Percentiles rank a stretch among this genome's conserved stretches.
phyloP scores from a whole-genome alignment of 2,888 invertebrate genomes.

The Caenorhabditis parvicauda region DNA sequence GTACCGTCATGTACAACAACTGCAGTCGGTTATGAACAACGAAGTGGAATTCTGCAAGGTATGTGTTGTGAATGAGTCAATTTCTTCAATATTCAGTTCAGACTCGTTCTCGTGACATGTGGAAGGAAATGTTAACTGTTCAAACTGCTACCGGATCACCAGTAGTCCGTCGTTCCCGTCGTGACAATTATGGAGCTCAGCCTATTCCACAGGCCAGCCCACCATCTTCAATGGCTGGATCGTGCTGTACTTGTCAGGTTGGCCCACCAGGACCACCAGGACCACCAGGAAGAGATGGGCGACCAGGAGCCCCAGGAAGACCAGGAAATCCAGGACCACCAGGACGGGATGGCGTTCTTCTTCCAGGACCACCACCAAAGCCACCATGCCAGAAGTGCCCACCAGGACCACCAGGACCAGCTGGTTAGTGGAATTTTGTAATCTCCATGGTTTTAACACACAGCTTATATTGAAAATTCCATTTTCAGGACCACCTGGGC shows the following conservation, averaged over 20 bases:
- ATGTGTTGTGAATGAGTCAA: constrained; percentile 1
- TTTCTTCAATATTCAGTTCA: constrained; percentile 13
- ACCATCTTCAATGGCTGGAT: constrained; percentile 41
- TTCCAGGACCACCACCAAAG: constrained; percentile 62
- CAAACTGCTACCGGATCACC: constrained; percentile 50
- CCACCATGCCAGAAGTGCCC: constrained; percentile 61
- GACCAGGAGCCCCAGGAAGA: constrained; percentile 56
- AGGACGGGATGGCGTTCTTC: constrained; percentile 52
- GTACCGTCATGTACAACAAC: constrained; percentile 61
- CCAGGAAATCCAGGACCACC: constrained; percentile 52
- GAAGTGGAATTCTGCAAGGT: constrained; percentile 63
- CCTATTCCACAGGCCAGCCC: constrained; percentile 30
- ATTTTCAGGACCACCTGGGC: constrained; percentile 42
- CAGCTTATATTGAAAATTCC: too few species aligned
- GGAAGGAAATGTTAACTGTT: constrained; percentile 62
- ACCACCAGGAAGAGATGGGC: constrained; percentile 47
- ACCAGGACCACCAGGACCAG: constrained; percentile 45
- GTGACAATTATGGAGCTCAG: constrained; percentile 38
- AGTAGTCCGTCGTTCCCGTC: constrained; percentile 26
- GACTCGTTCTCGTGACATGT: constrained; percentile 62
- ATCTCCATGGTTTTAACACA: constrained; percentile 20
- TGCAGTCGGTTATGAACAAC: constrained; percentile 62
- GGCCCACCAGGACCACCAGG: constrained; percentile 50
- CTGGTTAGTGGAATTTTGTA: constrained; percentile 10
- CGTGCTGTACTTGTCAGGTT: constrained; percentile 59